These are phyloP conservation scores for Orchesellides sinensis DNA, from an alignment of 2,888 invertebrate genomes.

Conservation along the genomic window DNA sequence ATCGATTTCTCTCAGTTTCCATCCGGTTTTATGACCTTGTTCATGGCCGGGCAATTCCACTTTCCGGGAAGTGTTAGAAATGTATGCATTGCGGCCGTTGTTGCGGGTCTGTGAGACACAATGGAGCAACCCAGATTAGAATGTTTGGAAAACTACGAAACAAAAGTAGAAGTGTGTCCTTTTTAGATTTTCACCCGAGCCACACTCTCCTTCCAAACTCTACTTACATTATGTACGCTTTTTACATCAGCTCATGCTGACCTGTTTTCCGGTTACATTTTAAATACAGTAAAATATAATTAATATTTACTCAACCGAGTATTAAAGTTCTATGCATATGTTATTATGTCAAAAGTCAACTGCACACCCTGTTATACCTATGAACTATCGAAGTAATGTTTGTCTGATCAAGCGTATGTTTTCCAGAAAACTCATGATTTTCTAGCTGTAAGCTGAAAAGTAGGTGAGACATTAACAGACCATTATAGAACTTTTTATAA, in stretches of 20 bases:
- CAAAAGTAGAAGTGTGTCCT: neutral
- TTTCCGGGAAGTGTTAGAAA: conserved; percentile 48
- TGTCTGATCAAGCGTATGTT: too few species aligned
- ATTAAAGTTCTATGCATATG: too few species aligned
- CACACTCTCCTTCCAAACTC: neutral
- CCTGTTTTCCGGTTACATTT: too few species aligned
- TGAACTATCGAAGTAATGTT: too few species aligned
- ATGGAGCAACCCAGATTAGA: conserved; percentile 3
- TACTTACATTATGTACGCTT: neutral
- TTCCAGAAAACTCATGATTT: too few species aligned
- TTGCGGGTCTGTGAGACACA: neutral
- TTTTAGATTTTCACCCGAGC: neutral
- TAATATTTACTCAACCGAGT: too few species aligned
- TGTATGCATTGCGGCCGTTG: conserved; percentile 46
- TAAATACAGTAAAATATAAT: too few species aligned
- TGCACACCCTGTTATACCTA: too few species aligned
- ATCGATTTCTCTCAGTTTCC: conserved; percentile 58
- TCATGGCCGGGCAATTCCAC: conserved; percentile 55
- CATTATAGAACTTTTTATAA: too few species aligned
- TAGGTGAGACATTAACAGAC: too few species aligned
- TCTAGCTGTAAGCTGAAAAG: too few species aligned
- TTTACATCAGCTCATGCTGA: neutral
- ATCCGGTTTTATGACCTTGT: conserved; percentile 61
- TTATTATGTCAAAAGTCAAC: too few species aligned
- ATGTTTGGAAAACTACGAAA: neutral